phyloP scores from a whole-genome alignment of 2,797 vertebrate species.

The Falco berigora region DNA sequence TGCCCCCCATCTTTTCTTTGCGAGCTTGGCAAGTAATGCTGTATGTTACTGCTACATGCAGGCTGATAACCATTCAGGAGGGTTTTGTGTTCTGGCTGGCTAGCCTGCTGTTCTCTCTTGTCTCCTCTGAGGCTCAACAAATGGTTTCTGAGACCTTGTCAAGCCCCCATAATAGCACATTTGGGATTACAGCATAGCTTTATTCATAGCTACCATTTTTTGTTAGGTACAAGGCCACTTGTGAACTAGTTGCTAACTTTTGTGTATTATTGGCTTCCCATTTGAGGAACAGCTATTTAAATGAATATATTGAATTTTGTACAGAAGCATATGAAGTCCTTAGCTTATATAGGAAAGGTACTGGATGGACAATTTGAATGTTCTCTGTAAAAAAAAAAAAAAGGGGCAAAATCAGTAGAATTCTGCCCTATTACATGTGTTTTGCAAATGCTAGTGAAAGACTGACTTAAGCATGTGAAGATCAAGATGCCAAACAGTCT shows the following conservation, averaged over 20 bases:
- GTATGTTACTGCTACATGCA: accelerated
- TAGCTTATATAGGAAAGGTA: background rate
- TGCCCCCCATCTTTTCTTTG: background rate
- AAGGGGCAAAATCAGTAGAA: too few species aligned
- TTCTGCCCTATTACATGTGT: background rate
- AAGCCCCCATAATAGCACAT: background rate
- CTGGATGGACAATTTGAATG: background rate
- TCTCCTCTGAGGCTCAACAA: background rate
- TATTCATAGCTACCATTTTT: constrained; percentile 11
- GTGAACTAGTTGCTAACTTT: background rate
- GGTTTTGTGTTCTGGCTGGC: constrained; percentile 20
- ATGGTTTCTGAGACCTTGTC: constrained; percentile 38
- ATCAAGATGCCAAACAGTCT: background rate
- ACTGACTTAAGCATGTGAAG: background rate
- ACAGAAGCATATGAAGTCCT: background rate
- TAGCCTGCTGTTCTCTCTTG: constrained; percentile 25
- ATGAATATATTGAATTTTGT: background rate
- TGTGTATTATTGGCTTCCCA: background rate
- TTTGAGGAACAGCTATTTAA: background rate
- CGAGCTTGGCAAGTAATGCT: background rate
- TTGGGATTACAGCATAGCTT: constrained; percentile 17
- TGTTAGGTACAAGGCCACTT: background rate
- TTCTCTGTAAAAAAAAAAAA: too few species aligned
- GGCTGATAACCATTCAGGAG: constrained; percentile 3
- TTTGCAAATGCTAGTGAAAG: background rate